Evolutionary conservation across 2,113 vertebrate genomes (phyloP).

Genomic region (Tychaedon coryphoeus): DNA sequence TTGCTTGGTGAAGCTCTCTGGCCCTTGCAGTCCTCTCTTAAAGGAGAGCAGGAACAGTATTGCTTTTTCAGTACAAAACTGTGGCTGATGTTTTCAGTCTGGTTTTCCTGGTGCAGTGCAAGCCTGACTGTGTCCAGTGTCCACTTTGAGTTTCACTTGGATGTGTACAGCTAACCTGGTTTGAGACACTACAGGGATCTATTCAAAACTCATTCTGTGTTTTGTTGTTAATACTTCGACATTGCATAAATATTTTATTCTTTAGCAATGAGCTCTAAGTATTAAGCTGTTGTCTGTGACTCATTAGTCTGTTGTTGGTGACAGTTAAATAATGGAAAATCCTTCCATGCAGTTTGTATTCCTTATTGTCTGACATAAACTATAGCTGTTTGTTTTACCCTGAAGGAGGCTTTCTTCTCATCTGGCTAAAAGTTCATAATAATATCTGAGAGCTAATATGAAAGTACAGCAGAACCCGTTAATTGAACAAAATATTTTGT

Average conservation of each 20-base stretch:
- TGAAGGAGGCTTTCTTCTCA: constrained; percentile 15
- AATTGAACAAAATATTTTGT: background rate
- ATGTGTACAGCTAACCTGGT: background rate
- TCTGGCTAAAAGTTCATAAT: background rate
- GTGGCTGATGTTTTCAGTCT: background rate
- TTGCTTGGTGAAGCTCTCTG: background rate
- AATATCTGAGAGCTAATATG: background rate
- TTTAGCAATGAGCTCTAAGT: background rate
- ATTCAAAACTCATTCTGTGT: background rate
- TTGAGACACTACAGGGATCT: background rate
- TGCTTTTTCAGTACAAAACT: background rate
- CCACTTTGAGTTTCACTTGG: background rate
- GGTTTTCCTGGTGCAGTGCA: background rate
- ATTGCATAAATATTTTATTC: background rate
- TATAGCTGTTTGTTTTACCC: constrained; percentile 5
- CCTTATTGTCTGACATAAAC: constrained; percentile 4
- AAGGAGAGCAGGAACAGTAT: background rate
- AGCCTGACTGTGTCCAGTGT: background rate
- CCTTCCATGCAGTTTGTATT: background rate
- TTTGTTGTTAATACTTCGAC: background rate
- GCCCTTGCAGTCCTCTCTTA: background rate
- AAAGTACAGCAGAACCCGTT: background rate
- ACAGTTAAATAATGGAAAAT: constrained; percentile 16
- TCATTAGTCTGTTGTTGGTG: background rate
- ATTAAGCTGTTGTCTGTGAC: constrained; percentile 21